Percentiles rank a stretch among this genome's conserved stretches.
Conservation (phyloP, 2,797 vertebrate species). For the Parauchenoglanis ngamensis region DNA sequence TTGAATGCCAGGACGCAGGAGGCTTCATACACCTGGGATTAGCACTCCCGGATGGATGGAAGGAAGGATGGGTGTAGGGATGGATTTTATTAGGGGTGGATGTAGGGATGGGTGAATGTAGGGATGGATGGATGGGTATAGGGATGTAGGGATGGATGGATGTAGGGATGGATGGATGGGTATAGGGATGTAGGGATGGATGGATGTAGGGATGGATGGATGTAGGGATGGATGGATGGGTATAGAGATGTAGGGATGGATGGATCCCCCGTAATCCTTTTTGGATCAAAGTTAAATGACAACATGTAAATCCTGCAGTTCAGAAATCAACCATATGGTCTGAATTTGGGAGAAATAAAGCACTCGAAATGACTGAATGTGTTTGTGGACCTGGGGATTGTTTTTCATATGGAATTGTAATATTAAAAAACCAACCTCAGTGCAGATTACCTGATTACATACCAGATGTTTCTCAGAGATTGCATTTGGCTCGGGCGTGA, state of each 20-base stretch:
- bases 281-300: neutral
- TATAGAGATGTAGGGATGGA: neutral
- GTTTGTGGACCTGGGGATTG: neutral
- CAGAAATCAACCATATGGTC: neutral
- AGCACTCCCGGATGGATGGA: neutral
- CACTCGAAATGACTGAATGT: too few species aligned
- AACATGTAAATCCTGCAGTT: neutral
- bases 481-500: neutral
- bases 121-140: neutral
- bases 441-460: neutral
- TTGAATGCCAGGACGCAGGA: too few species aligned
- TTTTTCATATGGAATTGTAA: neutral
- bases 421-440: neutral
- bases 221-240: neutral
- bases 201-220: neutral
- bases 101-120: neutral
- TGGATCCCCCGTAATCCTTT: neutral
- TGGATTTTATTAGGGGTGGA: neutral
- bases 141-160: too few species aligned
- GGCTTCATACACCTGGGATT: too few species aligned
- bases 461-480: neutral
- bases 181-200: neutral
- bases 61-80: neutral
- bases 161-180: neutral
- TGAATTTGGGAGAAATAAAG: conserved; percentile 3